phyloP scores from a whole-genome alignment of 2,888 invertebrate species.

The Noctua pronuba region DNA sequence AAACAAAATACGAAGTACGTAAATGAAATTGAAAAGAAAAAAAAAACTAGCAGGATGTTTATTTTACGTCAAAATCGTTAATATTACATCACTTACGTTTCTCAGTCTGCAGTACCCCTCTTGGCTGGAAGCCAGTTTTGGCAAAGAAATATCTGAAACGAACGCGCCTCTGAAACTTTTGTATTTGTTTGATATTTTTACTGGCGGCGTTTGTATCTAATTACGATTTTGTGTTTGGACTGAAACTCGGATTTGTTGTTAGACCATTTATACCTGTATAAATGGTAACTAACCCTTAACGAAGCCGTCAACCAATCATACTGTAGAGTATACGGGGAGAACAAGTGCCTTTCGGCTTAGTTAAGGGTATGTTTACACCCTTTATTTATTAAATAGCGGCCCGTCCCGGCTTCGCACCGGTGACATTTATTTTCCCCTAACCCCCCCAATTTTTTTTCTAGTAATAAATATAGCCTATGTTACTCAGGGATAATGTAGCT shows the following conservation, averaged over 20 bases:
- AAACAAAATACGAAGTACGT: slow-evolving; percentile 12
- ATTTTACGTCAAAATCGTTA: slow-evolving; percentile 55
- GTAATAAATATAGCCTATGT: too few relatives aligned
- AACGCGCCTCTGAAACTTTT: slow-evolving; percentile 16
- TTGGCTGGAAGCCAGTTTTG: slow-evolving; percentile 47
- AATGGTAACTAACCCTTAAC: too few relatives aligned
- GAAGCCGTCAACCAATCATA: too few relatives aligned
- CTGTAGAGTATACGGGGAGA: too few relatives aligned
- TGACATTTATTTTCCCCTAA: too few relatives aligned
- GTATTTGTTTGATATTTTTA: slow-evolving; percentile 18
- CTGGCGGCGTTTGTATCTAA: slow-evolving; percentile 15
- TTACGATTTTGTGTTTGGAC: slow-evolving; percentile 7
- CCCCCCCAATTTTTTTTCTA: too few relatives aligned
- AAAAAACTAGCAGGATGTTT: slow-evolving; percentile 49
- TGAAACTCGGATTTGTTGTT: neutral
- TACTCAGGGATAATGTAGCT: too few relatives aligned
- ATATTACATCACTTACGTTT: slow-evolving; percentile 60
- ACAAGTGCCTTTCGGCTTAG: too few relatives aligned
- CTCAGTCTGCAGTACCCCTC: slow-evolving; percentile 21
- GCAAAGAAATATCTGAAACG: slow-evolving; percentile 32
- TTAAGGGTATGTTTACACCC: too few relatives aligned
- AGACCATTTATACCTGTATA: neutral
- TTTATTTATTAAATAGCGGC: too few relatives aligned
- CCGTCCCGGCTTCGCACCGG: too few relatives aligned
- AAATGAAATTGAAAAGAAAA: slow-evolving; percentile 9